Base-by-base conservation (phyloP, 2,797 vertebrate genomes). In the Diplodus sargus region DNA sequence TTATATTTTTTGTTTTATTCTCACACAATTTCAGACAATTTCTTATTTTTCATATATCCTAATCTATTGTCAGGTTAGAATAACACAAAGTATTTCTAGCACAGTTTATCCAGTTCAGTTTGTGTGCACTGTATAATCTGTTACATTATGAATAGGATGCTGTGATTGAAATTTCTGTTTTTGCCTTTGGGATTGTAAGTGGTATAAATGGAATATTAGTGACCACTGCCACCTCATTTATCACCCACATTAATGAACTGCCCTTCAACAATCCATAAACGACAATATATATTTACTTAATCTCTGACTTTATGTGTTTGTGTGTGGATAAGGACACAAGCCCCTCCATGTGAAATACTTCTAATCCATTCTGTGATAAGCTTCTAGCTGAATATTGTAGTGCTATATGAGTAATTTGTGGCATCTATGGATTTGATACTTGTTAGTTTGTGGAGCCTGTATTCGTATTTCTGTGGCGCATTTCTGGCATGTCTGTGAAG, bases 181-280 rank as follows among this genome's bases (percentile, higher is more conserved):
- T 57, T 4, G 1, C 3, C 12, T 65, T 39, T 28, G 22, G 17
- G 28, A 48, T 45, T 58, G 9, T 58, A 48, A 71, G 43, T 28
- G 20, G 51, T 62, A 23, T 57, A 30, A 54, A 61, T 74, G 13
- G 4, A 14, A 54, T 56, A 51, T 48, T 28, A 22, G 42, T 45
- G 53, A 57, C 12, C 22, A 10, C 17, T 58, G 66, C 9, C 52
- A 23, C 58, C 45, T 73, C 12, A 58, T 68, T 62, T 23, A 73
- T 70, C 42, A 52, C 13, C 13, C 22, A 63, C 1, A 1, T 25
- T 49, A 60, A 54, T 47, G 42, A 53, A 4, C 62, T 69, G 17
- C 18, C 13, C 30, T 45, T 20, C 23, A 65, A 60, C 25, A 48
- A 56, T 58, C 51, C 20, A 34, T 79, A 56, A 42, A 52, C 49